Base-by-base conservation (phyloP, 1,140 invertebrate genomes). In the Drosophila rufa region DNA sequence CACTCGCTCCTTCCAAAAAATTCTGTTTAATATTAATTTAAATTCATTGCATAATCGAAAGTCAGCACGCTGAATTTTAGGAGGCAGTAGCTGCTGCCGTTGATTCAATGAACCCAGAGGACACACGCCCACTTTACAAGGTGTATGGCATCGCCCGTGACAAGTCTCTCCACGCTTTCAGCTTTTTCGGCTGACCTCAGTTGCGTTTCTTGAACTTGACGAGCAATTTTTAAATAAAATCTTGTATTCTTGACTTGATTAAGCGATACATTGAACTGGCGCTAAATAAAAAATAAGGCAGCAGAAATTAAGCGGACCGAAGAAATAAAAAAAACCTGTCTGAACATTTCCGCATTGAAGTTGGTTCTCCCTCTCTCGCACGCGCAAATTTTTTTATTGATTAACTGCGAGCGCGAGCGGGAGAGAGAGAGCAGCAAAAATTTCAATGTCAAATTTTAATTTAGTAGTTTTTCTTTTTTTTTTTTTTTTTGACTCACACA, bases 381-480 rank as follows among this genome's bases (percentile, higher is more conserved):
- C 84, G 74, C 84, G 84, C 84, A 67, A 66, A 78, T 19, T 70
- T 66, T 82, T 80, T 82, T 87, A 80, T 86, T 87, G 80, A 87
- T 77, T 83, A 71, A 73, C 55, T 36, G 67, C 45, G 65, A 66
- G 67, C 61, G 71, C 55, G 82, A 58, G 69, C 55, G 69, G 43
- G 65, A 82, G 66, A 43, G 30, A 40, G 71, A 71, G 70, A 53
- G 76, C 55, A 30, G 17, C 45, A 58, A 71, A 80, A 59, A 90
- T 90, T 90, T 90, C 85, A 90, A 90, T 90, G 85, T 90, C 85
- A 90, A 90, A 90, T 90, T 90, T 90, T 85, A 85, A 90, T 90
- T 90, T 90, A 77, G 81, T 89, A 70, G 83, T 71, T 67, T 87
- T 81, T 78, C 17, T 61, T 25, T 46, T 15, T 15, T 19, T 2